Percentiles rank a stretch among this genome's conserved stretches.
Evolutionary conservation across 2,797 vertebrate species (phyloP).

Genomic region (Acomys russatus): DNA sequence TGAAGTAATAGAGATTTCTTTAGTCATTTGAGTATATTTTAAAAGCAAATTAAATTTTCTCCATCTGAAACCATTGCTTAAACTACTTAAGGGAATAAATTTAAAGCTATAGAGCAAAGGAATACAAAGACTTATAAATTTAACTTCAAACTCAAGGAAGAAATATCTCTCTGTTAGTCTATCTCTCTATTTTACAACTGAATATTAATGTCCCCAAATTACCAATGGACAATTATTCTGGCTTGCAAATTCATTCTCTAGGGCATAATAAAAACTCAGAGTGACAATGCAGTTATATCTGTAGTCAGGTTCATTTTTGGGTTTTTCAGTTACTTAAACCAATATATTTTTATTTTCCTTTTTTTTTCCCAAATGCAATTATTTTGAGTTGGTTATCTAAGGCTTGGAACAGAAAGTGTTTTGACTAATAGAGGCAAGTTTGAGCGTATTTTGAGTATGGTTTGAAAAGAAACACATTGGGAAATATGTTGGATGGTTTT

Average conservation of each 20-base stretch:
- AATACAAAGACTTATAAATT: slow-evolving; percentile 11
- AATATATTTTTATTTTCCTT: slow-evolving; percentile 45
- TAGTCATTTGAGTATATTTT: slow-evolving; percentile 21
- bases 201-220: slow-evolving; percentile 35
- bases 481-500: background rate
- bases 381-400: slow-evolving; percentile 63
- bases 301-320: slow-evolving; percentile 24
- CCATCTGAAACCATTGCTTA: background rate
- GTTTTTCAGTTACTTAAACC: slow-evolving; percentile 40
- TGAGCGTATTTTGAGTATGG: slow-evolving; percentile 14
- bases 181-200: background rate
- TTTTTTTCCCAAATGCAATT: background rate
- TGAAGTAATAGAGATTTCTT: background rate
- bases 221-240: slow-evolving; percentile 39
- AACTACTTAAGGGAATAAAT: slow-evolving; percentile 23
- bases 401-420: slow-evolving; percentile 63
- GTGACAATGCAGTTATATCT: slow-evolving; percentile 31
- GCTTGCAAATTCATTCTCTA: background rate
- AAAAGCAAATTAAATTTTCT: slow-evolving; percentile 49
- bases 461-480: slow-evolving; percentile 39
- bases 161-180: background rate
- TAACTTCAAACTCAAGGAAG: slow-evolving; percentile 16
- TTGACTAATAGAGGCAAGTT: slow-evolving; percentile 58
- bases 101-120: background rate
- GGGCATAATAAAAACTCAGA: background rate